Evolutionary conservation across 2,888 invertebrate species (phyloP).

Genomic region (Papilio elwesi): DNA sequence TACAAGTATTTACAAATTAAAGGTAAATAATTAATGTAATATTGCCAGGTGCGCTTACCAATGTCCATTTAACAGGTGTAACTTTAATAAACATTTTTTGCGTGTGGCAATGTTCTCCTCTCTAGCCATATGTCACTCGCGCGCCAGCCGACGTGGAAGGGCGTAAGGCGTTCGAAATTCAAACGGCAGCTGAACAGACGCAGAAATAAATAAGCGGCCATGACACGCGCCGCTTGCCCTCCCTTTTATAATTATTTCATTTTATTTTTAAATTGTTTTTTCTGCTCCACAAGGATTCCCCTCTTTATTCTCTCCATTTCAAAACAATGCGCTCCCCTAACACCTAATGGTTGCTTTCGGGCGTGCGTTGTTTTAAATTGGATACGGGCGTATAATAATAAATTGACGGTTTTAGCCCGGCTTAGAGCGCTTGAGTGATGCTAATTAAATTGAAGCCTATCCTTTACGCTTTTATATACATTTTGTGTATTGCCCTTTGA

Average conservation of each 20-base stretch:
- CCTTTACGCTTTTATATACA: conserved; percentile 59
- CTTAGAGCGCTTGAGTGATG: conserved; percentile 78
- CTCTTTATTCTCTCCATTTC: conserved; percentile 69
- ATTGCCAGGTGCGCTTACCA: conserved; percentile 35
- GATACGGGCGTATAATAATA: conserved; percentile 84
- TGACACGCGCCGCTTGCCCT: conserved; percentile 79
- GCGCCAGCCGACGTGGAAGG: conserved; percentile 50
- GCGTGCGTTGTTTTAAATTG: conserved; percentile 83
- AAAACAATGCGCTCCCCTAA: conserved; percentile 75
- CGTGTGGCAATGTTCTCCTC: conserved; percentile 51
- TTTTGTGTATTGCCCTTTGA: conserved; percentile 1
- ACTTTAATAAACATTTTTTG: conserved; percentile 46
- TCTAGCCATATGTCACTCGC: conserved; percentile 68
- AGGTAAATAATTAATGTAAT: background rate
- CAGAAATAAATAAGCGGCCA: conserved; percentile 76
- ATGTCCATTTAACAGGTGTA: conserved; percentile 49
- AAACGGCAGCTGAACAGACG: conserved; percentile 76
- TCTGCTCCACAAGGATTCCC: conserved; percentile 79
- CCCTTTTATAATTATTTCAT: conserved; percentile 82
- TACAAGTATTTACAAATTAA: too few relatives aligned
- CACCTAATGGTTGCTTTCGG: conserved; percentile 60
- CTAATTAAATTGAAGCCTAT: conserved; percentile 77
- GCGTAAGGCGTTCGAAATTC: conserved; percentile 64
- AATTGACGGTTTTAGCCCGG: conserved; percentile 81
- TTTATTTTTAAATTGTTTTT: conserved; percentile 85